Percentiles rank a stretch among this genome's conserved stretches.
phyloP scores from a whole-genome alignment of 2,888 invertebrate species.

The Calliopum simillimum region DNA sequence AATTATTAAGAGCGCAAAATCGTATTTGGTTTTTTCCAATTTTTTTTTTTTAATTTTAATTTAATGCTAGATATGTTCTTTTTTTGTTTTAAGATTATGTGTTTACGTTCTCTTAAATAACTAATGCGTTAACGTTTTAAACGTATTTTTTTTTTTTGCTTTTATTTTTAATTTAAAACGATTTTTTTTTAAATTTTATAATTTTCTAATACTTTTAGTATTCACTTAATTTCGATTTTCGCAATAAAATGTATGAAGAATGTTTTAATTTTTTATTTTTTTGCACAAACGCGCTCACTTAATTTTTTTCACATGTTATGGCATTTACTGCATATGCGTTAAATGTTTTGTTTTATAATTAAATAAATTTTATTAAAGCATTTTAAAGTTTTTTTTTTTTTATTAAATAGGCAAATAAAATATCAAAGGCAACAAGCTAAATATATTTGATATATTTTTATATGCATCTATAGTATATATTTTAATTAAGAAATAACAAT shows the following conservation, averaged over 20 bases:
- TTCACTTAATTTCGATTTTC: no score
- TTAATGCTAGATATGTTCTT: slow-evolving; percentile 15
- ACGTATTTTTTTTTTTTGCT: neutral
- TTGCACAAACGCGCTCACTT: no score
- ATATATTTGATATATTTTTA: neutral
- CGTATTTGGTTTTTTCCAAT: neutral
- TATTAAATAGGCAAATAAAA: slow-evolving; percentile 22
- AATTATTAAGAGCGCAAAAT: slow-evolving; percentile 9
- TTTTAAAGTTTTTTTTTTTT: neutral
- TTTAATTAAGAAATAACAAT: slow-evolving; percentile 2
- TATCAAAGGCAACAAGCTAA: slow-evolving; percentile 23
- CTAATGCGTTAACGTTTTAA: slow-evolving; percentile 18
- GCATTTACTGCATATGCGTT: neutral
- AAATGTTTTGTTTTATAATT: neutral
- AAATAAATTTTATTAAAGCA: slow-evolving; percentile 16
- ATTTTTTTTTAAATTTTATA: no score
- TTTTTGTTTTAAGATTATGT: neutral
- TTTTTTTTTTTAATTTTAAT: neutral
- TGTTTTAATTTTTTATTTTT: no score
- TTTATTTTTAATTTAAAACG: neutral
- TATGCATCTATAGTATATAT: slow-evolving; percentile 4
- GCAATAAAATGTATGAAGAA: no score
- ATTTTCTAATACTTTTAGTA: no score
- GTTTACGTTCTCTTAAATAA: neutral
- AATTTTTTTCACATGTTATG: no score